Evolutionary conservation across 2,888 invertebrate genomes (phyloP), one percentile per base, ranked within the genome.

Genomic region (Trissolcus brochymenae): DNA sequence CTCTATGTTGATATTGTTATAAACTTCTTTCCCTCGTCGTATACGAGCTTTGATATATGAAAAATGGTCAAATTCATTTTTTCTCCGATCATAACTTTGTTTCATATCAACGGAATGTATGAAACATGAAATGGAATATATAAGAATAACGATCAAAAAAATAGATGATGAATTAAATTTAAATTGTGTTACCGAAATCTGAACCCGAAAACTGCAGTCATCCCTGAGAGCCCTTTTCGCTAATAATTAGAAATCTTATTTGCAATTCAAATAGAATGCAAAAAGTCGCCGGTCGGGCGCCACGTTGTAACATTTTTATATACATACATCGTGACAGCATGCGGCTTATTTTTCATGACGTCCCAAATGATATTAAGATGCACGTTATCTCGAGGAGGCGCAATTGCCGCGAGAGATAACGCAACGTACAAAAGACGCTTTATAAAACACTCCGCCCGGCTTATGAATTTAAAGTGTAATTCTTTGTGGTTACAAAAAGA

Each of bases 321-420:
- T 67, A 56, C 56, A 65, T 54, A 57, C 25, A 62, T 60, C 29
- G 64, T 46, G 46, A 16, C 16, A 9, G 55, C 50, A 64, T 29
- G 67, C 51, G 68, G 66, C 57, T 74, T 78, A 74, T 78, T 78
- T 78, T 78, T 74, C 74, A 78, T 74, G 78, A 74, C 66, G 53
- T 66, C 74, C 70, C 71, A 74, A 78, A 71, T 59, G 71, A 46
- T 65, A 78, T 78, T 71, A 78, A 74, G 67, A 67, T 66, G 61
- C 71, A 13, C 62, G 66, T 54, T 74, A 71, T 74, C 71, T 74
- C 59, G 66, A 65, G 66, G 65, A 74, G 59, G 59, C 59, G 67
- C 74, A 78, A 78, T 78, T 75, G 66, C 70, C 60, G 64, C 64
- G 67, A 75, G 74, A 78, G 67, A 67, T 46, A 40, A 61, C 74